These are phyloP conservation scores for Geotrypetes seraphini DNA, from an alignment of 2,797 vertebrate genomes.

Conservation along the genomic window DNA sequence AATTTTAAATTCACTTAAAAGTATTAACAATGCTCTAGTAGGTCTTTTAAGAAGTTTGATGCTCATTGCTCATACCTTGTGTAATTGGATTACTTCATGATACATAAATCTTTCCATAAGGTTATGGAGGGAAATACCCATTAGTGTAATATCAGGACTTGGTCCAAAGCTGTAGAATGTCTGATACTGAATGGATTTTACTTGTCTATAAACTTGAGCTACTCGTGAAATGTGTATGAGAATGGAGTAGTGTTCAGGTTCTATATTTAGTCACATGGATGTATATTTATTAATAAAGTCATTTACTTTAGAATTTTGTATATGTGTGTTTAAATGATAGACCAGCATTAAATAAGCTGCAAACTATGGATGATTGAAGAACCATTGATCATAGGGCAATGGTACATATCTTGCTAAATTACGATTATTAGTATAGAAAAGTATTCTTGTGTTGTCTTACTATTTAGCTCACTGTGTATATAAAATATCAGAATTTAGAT, in stretches of 20 bases:
- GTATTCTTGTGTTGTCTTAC: no score
- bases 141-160: conserved; percentile 49
- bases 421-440: no score
- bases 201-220: conserved; percentile 66
- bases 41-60: conserved; percentile 22
- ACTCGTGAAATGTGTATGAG: conserved; percentile 68
- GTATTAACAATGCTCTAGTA: conserved; percentile 13
- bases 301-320: conserved; percentile 48
- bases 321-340: conserved; percentile 8
- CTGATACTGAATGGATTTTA: conserved; percentile 67
- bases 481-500: no score
- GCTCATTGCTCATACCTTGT: background rate
- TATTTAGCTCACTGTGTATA: no score
- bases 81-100: conserved; percentile 43
- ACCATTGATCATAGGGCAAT: no score
- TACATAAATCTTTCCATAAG: conserved; percentile 37
- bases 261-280: conserved; percentile 68
- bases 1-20: conserved; percentile 30
- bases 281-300: conserved; percentile 74
- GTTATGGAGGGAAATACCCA: conserved; percentile 35
- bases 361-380: no score
- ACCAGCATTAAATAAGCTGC: no score
- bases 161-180: conserved; percentile 65
- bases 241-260: conserved; percentile 71
- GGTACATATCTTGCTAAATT: no score